phyloP scores from a whole-genome alignment of 1,140 invertebrate species.

The Nephotettix cincticeps region DNA sequence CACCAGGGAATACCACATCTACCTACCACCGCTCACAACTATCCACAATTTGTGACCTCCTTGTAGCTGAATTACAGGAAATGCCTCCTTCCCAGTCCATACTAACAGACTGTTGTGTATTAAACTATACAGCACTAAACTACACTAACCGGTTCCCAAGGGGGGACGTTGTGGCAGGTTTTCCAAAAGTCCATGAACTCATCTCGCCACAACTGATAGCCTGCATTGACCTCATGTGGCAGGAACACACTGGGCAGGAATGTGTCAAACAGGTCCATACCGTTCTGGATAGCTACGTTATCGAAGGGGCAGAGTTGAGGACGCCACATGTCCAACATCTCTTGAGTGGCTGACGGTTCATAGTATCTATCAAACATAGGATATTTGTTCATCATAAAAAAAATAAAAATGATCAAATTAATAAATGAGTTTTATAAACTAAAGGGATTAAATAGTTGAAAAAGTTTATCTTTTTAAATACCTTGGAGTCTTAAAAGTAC shows the following conservation, averaged over 20 bases:
- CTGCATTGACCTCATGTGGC: slow-evolving; percentile 60
- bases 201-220: slow-evolving; percentile 80
- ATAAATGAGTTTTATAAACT: neutral
- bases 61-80: too few relatives aligned
- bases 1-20: too few relatives aligned
- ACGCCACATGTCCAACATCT: slow-evolving; percentile 83
- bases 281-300: slow-evolving; percentile 54
- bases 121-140: too few relatives aligned
- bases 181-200: slow-evolving; percentile 80
- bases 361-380: slow-evolving; percentile 65
- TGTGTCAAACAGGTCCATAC: slow-evolving; percentile 63
- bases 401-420: neutral
- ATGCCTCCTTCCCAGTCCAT: too few relatives aligned
- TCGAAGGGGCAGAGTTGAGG: slow-evolving; percentile 75
- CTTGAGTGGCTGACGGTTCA: slow-evolving; percentile 69
- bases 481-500: too few relatives aligned
- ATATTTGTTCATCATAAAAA: slow-evolving; percentile 34
- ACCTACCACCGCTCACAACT: too few relatives aligned
- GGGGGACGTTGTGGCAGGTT: slow-evolving; percentile 65
- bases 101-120: too few relatives aligned
- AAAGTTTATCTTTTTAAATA: neutral
- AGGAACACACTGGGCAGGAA: slow-evolving; percentile 75
- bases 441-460: neutral
- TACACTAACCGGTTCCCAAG: slow-evolving; percentile 67
- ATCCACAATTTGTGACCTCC: too few relatives aligned